phyloP scores from a whole-genome alignment of 2,888 invertebrate genomes.

The Stenodema calcarata region DNA sequence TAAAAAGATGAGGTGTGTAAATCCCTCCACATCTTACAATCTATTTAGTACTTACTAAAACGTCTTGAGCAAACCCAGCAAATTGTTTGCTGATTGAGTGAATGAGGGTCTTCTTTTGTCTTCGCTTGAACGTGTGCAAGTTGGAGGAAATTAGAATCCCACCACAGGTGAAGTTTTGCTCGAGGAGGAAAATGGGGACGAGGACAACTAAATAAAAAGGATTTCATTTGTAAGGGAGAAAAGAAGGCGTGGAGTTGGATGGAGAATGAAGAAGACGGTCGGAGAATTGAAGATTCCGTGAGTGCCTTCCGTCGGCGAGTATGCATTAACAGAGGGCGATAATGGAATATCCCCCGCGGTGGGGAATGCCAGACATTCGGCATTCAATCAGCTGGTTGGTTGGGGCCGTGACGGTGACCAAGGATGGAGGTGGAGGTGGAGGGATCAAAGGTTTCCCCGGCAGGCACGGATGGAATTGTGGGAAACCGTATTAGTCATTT shows the following conservation, averaged over 20 bases:
- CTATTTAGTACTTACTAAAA: too few relatives aligned
- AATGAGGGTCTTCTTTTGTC: too few relatives aligned
- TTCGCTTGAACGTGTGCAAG: background rate
- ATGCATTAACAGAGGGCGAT: background rate
- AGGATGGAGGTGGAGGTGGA: background rate
- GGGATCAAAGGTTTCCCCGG: too few relatives aligned
- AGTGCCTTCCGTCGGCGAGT: background rate
- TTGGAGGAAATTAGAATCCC: background rate
- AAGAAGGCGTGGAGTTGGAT: background rate
- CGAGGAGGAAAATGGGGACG: background rate
- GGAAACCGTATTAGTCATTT: too few relatives aligned
- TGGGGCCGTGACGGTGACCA: background rate
- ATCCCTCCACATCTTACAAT: too few relatives aligned
- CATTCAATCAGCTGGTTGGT: slow-evolving; percentile 6
- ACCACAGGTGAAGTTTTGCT: background rate
- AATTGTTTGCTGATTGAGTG: too few relatives aligned
- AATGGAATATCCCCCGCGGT: slow-evolving; percentile 6
- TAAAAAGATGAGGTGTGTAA: too few relatives aligned
- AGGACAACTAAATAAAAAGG: background rate
- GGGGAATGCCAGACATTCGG: slow-evolving; percentile 16
- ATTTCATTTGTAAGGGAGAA: slow-evolving; percentile 20
- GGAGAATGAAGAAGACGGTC: background rate
- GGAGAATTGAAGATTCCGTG: slow-evolving; percentile 9
- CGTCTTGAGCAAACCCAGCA: too few relatives aligned
- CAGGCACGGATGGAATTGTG: too few relatives aligned